phyloP scores from a whole-genome alignment of 2,797 vertebrate genomes.

The Sebastes trivittatus region DNA sequence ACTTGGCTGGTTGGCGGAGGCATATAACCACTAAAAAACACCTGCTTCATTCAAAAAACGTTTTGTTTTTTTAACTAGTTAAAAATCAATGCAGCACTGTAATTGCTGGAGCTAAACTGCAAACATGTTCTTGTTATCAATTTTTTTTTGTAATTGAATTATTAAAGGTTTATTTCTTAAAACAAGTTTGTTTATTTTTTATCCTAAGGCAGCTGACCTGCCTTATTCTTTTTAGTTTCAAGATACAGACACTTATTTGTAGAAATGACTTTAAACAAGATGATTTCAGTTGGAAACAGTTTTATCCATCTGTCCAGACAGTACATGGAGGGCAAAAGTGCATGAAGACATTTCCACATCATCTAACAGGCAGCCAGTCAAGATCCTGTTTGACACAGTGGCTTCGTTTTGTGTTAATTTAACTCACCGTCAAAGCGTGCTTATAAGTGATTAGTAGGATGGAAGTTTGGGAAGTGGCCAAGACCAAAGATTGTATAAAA shows the following conservation, averaged over 20 bases:
- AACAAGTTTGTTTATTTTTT: neutral
- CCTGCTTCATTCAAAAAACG: neutral
- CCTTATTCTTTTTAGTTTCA: neutral
- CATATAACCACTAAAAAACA: too few species aligned
- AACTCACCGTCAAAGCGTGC: slow-evolving; percentile 7
- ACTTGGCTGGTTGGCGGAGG: too few species aligned
- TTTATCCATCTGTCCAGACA: neutral
- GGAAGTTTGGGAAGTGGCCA: slow-evolving; percentile 36
- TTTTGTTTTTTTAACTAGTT: neutral
- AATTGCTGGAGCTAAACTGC: neutral
- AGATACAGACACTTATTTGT: neutral
- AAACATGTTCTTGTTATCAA: neutral
- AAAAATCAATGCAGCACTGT: neutral
- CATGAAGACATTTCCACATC: slow-evolving; percentile 12
- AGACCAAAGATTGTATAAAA: slow-evolving; percentile 14
- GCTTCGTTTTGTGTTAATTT: slow-evolving; percentile 20
- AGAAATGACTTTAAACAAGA: neutral
- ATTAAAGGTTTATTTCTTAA: neutral
- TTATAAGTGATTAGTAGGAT: slow-evolving; percentile 19
- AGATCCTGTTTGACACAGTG: slow-evolving; percentile 42
- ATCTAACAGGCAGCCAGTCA: slow-evolving; percentile 4
- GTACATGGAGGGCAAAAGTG: neutral
- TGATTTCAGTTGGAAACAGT: neutral
- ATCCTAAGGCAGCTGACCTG: neutral
- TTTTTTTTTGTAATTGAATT: neutral